Base-by-base conservation (phyloP, 2,888 invertebrate species). In the Lobophora halterata region DNA sequence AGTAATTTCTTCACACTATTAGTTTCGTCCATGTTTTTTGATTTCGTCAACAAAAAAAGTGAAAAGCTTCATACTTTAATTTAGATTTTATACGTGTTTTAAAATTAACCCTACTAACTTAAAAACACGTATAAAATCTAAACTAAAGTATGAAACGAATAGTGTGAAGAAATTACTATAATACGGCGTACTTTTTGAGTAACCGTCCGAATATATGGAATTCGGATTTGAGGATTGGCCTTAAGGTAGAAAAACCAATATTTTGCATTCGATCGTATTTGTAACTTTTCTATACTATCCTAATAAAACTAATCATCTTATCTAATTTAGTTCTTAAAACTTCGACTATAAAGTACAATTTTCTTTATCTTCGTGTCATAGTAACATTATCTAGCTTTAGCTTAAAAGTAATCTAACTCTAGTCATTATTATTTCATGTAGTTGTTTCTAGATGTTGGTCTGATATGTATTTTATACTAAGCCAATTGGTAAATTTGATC, bases 391-490 rank as follows among this genome's bases (percentile, higher is more conserved):
- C 33, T 18, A 34, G 31, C 16, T 36, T n/a, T 43, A 43, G 30
- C 41, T 46, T 57, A 57, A 46, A 39, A 55, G 38, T 51, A 52
- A 49, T 42, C 64, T 76, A 71, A 70, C 66, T 79, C 79, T 79
- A 79, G 79, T 79, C 79, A 79, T 68, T 76, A 71, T 75, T 58
- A 51, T 66, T 71, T 70, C 62, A 58, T 64, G 55, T 67, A 67
- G 64, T 54, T 64, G 65, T 71, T 67, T 51, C 56, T 72, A 65
- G 61, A 58, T 71, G 63, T 73, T 68, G 49, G 60, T 70, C 43
- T 54, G 4, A 55, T 32, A 42, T 57, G 33, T 49, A 46, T 50
- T 44, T 42, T 48, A 33, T n/a, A 47, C 25, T 50, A 31, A 49
- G 48, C 49, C 45, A 41, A 55, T 47, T 59, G 56, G 58, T 60